phyloP scores from a whole-genome alignment of 2,888 invertebrate genomes.

The Deilephila porcellus region DNA sequence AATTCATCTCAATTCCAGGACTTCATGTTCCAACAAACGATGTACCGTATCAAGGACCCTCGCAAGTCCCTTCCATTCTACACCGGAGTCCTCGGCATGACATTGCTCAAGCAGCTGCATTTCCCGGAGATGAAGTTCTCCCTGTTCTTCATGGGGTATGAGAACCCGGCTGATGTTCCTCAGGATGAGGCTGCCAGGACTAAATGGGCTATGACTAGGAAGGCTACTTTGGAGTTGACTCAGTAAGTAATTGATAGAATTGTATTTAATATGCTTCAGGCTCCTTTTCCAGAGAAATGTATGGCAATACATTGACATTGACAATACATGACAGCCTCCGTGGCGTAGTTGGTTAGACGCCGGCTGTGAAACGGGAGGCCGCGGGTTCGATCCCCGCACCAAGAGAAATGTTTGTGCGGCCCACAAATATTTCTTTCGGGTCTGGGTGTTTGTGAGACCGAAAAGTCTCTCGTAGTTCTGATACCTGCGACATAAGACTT shows the following conservation, averaged over 20 bases:
- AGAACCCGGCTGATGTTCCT: slow-evolving; percentile 89
- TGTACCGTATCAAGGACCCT: slow-evolving; percentile 98
- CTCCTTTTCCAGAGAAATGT: too few species aligned
- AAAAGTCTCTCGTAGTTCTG: too few species aligned
- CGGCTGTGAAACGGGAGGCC: too few species aligned
- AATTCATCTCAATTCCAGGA: slow-evolving; percentile 83
- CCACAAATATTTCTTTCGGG: too few species aligned
- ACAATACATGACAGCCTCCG: too few species aligned
- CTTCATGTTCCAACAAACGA: slow-evolving; percentile 97
- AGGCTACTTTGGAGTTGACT: slow-evolving; percentile 95
- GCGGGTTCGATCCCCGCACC: too few species aligned
- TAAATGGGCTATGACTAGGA: slow-evolving; percentile 92
- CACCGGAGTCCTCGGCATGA: slow-evolving; percentile 96
- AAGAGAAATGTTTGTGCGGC: too few species aligned
- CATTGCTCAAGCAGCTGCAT: slow-evolving; percentile 93
- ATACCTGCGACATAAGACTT: too few species aligned
- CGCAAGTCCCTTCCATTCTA: slow-evolving; percentile 94
- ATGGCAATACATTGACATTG: too few species aligned
- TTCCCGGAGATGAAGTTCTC: slow-evolving; percentile 96
- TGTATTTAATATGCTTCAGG: too few species aligned
- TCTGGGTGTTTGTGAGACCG: too few species aligned
- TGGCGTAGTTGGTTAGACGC: too few species aligned
- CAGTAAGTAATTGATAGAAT: slow-evolving; percentile 87
- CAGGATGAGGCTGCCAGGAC: slow-evolving; percentile 87
- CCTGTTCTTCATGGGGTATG: slow-evolving; percentile 92